These are phyloP conservation scores for Lithobates sylvaticus DNA, from an alignment of 2,797 vertebrate species.

Conservation along the genomic window DNA sequence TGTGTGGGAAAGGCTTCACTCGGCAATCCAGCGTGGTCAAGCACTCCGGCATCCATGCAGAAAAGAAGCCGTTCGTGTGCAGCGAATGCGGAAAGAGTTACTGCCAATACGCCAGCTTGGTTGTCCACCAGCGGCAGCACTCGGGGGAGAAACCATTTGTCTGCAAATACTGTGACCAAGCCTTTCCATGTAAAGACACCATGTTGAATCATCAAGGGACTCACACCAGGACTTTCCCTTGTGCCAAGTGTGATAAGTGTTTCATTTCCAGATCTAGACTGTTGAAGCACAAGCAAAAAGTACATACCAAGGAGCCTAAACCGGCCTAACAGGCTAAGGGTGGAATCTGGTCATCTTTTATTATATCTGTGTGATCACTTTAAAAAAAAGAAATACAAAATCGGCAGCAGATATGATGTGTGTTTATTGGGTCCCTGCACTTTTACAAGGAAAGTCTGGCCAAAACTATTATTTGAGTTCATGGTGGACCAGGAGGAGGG, in stretches of 20 bases:
- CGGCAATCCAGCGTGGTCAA: constrained; percentile 65
- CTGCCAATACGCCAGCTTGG: constrained; percentile 63
- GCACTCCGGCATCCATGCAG: constrained; percentile 50
- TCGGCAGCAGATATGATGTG: no score
- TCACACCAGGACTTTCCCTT: constrained; percentile 57
- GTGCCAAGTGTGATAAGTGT: constrained; percentile 15
- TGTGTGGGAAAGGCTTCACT: constrained; percentile 65
- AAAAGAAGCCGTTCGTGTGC: constrained; percentile 62
- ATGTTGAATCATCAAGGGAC: constrained; percentile 63
- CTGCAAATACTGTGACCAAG: constrained; percentile 59
- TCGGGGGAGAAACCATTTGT: constrained; percentile 65
- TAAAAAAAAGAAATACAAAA: no score
- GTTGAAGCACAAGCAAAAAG: constrained; percentile 25
- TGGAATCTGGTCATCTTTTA: no score
- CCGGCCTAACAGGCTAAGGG: no score
- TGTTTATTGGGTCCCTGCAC: no score
- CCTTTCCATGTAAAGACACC: constrained; percentile 63
- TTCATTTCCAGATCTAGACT: constrained; percentile 16
- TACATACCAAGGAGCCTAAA: background rate
- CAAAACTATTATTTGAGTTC: no score
- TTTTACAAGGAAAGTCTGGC: no score
- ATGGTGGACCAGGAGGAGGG: no score
- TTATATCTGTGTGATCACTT: no score
- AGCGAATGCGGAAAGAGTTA: constrained; percentile 64
- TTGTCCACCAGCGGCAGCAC: constrained; percentile 60